A percentile compares a stretch with the other conserved stretches of the same genome.
Evolutionary conservation across 1,140 invertebrate species (phyloP).

Genomic region (Amyelois transitella): DNA sequence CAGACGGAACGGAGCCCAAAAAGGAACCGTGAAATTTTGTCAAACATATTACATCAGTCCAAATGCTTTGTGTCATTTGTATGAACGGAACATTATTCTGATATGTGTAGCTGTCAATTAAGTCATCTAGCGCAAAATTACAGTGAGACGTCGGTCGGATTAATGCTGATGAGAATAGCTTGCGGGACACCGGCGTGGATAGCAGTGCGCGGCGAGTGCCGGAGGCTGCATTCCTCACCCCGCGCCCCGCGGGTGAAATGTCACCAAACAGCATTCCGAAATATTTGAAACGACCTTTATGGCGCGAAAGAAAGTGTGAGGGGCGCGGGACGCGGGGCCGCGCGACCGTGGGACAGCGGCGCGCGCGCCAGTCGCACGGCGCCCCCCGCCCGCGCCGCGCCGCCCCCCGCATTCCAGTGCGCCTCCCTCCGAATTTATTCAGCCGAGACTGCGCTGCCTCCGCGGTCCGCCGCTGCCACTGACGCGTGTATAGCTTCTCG

Average conservation of each 20-base stretch:
- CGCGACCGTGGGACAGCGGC: conserved; percentile 66
- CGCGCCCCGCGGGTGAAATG: conserved; percentile 59
- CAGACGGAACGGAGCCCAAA: neutral
- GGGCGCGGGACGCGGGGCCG: conserved; percentile 47
- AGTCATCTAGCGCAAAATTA: neutral
- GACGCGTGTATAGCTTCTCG: conserved; percentile 1
- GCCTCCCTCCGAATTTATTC: conserved; percentile 70
- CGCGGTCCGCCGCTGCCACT: conserved; percentile 7
- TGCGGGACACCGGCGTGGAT: conserved; percentile 23
- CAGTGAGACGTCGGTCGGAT: neutral
- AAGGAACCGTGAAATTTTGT: neutral
- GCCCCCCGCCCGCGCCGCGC: conserved; percentile 48
- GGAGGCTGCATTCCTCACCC: conserved; percentile 47
- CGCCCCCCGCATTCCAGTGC: conserved; percentile 65
- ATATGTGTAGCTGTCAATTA: neutral
- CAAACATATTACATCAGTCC: neutral
- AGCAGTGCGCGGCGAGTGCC: conserved; percentile 30
- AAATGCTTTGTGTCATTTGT: neutral
- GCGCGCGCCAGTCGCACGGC: conserved; percentile 69
- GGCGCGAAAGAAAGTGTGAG: conserved; percentile 71
- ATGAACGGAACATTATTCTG: neutral
- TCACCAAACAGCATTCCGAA: conserved; percentile 71
- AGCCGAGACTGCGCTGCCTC: conserved; percentile 33
- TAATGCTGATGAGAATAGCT: neutral
- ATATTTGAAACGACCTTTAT: conserved; percentile 74